Evolutionary conservation across 1,140 invertebrate species (phyloP).

Genomic region (Ceratina australensis): DNA sequence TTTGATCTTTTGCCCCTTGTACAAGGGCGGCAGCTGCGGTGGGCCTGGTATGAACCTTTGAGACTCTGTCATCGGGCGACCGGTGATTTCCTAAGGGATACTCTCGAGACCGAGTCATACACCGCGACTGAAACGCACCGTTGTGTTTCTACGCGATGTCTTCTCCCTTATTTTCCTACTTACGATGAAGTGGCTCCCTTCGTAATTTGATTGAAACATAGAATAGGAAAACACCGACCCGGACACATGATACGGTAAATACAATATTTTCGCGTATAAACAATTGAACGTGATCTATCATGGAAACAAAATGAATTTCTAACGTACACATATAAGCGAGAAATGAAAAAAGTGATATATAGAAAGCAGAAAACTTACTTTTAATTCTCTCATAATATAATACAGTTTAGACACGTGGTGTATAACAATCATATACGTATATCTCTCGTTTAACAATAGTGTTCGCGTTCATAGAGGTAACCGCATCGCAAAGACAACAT

Average conservation of each 20-base stretch:
- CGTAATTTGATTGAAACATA: not conserved
- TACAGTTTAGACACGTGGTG: conserved; percentile 31
- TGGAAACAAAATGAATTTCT: not conserved
- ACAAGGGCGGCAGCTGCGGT: conserved; percentile 63
- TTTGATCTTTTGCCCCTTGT: conserved; percentile 64
- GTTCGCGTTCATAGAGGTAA: conserved; percentile 1
- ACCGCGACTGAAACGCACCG: too few species aligned
- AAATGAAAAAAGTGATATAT: not conserved
- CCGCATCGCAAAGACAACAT: not conserved
- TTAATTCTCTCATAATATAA: conserved; percentile 28
- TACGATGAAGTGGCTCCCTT: not conserved
- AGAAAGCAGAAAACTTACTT: conserved; percentile 19
- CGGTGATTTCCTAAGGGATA: not conserved
- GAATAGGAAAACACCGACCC: not conserved
- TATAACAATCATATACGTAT: conserved; percentile 32
- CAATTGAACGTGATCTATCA: not conserved
- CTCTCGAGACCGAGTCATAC: too few species aligned
- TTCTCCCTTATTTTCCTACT: not conserved
- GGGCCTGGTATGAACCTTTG: conserved; percentile 48
- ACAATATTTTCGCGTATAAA: conserved; percentile 4
- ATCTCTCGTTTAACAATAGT: not conserved
- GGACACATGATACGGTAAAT: not conserved
- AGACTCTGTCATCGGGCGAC: conserved; percentile 1
- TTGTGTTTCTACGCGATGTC: not conserved
- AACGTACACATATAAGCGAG: too few species aligned